phyloP scores from a whole-genome alignment of 2,888 invertebrate genomes.

The Flabesymbios commensalis region DNA sequence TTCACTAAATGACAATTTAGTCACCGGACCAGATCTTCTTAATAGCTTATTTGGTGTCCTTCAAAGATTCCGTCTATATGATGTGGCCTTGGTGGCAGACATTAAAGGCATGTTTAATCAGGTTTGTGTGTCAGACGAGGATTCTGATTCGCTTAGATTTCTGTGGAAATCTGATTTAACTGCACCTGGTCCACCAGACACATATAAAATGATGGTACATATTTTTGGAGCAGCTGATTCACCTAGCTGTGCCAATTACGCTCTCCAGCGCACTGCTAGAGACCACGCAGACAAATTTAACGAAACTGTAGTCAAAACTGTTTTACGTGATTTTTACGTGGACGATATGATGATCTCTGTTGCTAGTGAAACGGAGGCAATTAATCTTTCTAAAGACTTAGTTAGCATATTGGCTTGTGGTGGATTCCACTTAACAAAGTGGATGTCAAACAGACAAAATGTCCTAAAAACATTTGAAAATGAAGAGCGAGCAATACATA shows the following conservation, averaged over 20 bases:
- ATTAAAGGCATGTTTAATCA: slow-evolving; percentile 9
- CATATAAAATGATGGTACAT: slow-evolving; percentile 2
- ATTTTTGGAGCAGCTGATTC: not conserved
- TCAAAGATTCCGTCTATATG: not conserved
- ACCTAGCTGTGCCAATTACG: not conserved
- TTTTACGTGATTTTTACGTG: not conserved
- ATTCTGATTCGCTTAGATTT: slow-evolving; percentile 1
- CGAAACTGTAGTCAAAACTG: not conserved
- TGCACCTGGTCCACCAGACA: not conserved
- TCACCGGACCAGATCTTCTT: slow-evolving; percentile 5
- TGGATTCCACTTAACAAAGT: slow-evolving; percentile 12
- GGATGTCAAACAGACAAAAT: slow-evolving; percentile 2
- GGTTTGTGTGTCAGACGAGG: not conserved
- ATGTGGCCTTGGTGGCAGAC: not conserved
- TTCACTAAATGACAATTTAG: not conserved
- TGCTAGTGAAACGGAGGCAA: not conserved
- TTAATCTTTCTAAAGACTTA: not conserved
- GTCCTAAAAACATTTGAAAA: not conserved
- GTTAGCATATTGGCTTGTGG: not conserved
- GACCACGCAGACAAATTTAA: too few relatives aligned
- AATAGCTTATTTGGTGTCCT: slow-evolving; percentile 3
- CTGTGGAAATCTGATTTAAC: not conserved
- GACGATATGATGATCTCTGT: not conserved
- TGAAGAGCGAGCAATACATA: not conserved
- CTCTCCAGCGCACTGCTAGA: not conserved